Percentiles rank a stretch among this genome's conserved stretches.
These are phyloP conservation scores for Helicoverpa armigera DNA, from an alignment of 1,140 invertebrate species.

Conservation along the genomic window DNA sequence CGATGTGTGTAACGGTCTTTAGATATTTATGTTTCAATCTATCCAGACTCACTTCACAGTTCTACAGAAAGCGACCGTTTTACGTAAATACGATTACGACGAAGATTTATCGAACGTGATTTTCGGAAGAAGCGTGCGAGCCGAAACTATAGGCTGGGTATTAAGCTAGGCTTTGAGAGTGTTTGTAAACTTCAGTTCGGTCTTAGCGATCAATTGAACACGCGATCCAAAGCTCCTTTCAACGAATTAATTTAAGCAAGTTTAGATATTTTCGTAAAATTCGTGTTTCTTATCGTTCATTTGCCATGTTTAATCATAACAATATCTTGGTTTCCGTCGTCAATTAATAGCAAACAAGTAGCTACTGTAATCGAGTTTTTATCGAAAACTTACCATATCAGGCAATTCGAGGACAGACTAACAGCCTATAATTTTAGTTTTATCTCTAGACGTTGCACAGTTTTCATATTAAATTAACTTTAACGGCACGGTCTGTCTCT, in stretches of 20 bases:
- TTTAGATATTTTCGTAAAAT: background rate
- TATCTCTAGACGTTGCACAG: background rate
- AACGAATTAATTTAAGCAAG: background rate
- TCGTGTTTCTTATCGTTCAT: too few relatives aligned
- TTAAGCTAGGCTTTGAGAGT: slow-evolving; percentile 3
- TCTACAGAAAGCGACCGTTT: background rate
- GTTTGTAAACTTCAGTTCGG: background rate
- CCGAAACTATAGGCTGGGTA: slow-evolving; percentile 9
- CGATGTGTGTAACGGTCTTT: slow-evolving; percentile 32
- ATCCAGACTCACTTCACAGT: slow-evolving; percentile 16
- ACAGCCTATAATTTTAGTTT: slow-evolving; percentile 22
- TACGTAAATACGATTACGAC: slow-evolving; percentile 33
- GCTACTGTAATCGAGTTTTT: slow-evolving; percentile 15
- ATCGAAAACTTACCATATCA: slow-evolving; percentile 3
- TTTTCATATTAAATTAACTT: slow-evolving; percentile 29
- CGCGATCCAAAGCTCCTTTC: background rate
- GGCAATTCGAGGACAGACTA: background rate
- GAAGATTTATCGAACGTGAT: slow-evolving; percentile 30
- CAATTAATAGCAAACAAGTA: background rate
- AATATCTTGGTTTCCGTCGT: background rate
- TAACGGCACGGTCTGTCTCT: slow-evolving; percentile 8
- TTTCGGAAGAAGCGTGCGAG: slow-evolving; percentile 7
- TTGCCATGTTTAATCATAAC: too few relatives aligned
- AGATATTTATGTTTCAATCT: slow-evolving; percentile 36
- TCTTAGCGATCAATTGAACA: background rate